A percentile compares a stretch with the other conserved stretches of the same genome.
Evolutionary conservation across 2,113 vertebrate species (phyloP).

Genomic region (Shinisaurus crocodilurus): DNA sequence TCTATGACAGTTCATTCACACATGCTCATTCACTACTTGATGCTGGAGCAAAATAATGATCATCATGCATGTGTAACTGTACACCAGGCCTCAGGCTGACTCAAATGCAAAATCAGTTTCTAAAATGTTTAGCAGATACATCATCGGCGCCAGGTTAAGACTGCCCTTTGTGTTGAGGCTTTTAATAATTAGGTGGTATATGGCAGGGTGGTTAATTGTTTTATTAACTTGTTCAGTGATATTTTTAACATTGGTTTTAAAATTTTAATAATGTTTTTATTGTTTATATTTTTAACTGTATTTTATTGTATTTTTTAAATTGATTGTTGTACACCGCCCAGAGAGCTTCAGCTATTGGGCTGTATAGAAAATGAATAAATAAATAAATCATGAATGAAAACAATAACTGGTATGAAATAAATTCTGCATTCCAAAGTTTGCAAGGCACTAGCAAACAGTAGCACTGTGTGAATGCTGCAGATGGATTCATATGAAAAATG

Average conservation of each 20-base stretch:
- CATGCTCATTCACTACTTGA: not conserved
- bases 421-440: not conserved
- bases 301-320: no score
- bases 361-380: no score
- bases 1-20: not conserved
- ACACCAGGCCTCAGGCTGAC: not conserved
- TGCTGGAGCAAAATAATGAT: not conserved
- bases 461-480: not conserved
- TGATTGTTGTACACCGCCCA: no score
- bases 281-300: no score
- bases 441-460: not conserved
- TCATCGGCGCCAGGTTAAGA: no score
- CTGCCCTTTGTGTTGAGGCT: no score
- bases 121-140: not conserved
- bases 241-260: no score
- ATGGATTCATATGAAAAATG: not conserved
- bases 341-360: no score
- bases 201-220: no score
- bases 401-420: not conserved
- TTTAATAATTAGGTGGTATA: no score
- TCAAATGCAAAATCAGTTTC: not conserved
- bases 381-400: not conserved
- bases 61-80: not conserved
- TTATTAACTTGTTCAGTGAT: no score
- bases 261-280: no score